A percentile compares a stretch with the other conserved stretches of the same genome.
These are phyloP conservation scores for Nothura maculosa DNA, from an alignment of 2,797 vertebrate species.

Conservation along the genomic window DNA sequence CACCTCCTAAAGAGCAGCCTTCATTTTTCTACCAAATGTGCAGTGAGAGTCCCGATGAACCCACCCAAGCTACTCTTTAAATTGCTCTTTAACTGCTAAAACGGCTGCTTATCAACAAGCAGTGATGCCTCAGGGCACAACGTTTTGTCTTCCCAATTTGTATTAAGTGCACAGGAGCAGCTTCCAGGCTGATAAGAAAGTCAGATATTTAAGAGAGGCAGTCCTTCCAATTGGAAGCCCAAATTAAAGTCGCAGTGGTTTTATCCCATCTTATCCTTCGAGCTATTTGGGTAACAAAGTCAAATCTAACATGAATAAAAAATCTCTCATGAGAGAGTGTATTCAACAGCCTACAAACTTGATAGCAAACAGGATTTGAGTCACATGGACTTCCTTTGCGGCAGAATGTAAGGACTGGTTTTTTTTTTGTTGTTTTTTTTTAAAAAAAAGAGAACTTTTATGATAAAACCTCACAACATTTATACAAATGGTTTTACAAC, in stretches of 20 bases:
- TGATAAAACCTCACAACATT: not conserved
- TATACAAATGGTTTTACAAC: not conserved
- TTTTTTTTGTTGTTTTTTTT: not conserved
- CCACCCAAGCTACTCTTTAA: not conserved
- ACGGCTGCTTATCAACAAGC: not conserved
- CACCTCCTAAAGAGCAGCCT: not conserved
- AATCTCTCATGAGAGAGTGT: slow-evolving; percentile 10
- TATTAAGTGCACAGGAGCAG: not conserved
- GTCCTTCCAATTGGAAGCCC: slow-evolving; percentile 2
- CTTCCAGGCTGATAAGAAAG: not conserved
- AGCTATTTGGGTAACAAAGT: slow-evolving; percentile 2
- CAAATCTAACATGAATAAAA: slow-evolving; percentile 32
- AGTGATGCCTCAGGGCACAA: not conserved
- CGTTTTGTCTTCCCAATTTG: not conserved
- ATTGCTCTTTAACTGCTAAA: not conserved
- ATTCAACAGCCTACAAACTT: not conserved
- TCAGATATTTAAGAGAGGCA: not conserved
- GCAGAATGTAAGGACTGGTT: not conserved
- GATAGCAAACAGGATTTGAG: slow-evolving; percentile 24
- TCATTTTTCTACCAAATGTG: not conserved
- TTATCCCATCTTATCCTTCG: not conserved
- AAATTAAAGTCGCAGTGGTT: not conserved
- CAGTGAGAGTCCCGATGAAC: not conserved
- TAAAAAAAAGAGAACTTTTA: not conserved
- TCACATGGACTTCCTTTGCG: slow-evolving; percentile 1